These are phyloP conservation scores for Strigamia maritima DNA, from an alignment of 2,888 invertebrate species.

Conservation along the genomic window DNA sequence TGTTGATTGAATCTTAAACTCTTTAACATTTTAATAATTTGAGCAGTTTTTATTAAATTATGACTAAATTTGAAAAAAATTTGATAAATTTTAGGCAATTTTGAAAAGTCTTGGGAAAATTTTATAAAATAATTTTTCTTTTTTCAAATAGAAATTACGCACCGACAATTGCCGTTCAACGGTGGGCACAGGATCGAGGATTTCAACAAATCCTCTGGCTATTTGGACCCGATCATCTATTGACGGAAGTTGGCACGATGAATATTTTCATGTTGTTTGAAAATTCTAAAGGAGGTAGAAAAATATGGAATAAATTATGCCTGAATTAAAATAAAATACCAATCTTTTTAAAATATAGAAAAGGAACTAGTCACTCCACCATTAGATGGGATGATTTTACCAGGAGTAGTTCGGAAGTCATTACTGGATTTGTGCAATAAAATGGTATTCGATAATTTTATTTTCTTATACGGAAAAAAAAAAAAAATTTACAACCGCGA, in stretches of 20 bases:
- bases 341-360: conserved; percentile 62
- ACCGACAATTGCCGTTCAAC: conserved; percentile 57
- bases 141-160: conserved; percentile 56
- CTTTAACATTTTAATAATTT: no score
- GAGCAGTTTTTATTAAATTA: no score
- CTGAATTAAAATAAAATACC: background rate
- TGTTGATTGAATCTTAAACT: conserved; percentile 55
- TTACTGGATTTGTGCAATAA: conserved; percentile 73
- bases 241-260: conserved; percentile 99
- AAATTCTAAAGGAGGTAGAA: conserved; percentile 81
- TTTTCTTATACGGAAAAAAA: background rate
- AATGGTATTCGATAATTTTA: conserved; percentile 60
- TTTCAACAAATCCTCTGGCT: conserved; percentile 96
- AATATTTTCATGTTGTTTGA: conserved; percentile 87
- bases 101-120: no score
- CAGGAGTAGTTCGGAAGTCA: conserved; percentile 88
- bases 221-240: conserved; percentile 83
- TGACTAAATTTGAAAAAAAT: no score
- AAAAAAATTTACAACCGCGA: background rate
- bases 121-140: no score
- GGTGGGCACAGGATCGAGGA: conserved; percentile 72
- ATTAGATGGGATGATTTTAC: conserved; percentile 87
- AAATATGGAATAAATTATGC: conserved; percentile 44
- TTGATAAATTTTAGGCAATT: no score
- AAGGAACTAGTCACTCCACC: conserved; percentile 90